Base-by-base conservation (phyloP, 2,113 vertebrate genomes). In the Corydoras sp. region DNA sequence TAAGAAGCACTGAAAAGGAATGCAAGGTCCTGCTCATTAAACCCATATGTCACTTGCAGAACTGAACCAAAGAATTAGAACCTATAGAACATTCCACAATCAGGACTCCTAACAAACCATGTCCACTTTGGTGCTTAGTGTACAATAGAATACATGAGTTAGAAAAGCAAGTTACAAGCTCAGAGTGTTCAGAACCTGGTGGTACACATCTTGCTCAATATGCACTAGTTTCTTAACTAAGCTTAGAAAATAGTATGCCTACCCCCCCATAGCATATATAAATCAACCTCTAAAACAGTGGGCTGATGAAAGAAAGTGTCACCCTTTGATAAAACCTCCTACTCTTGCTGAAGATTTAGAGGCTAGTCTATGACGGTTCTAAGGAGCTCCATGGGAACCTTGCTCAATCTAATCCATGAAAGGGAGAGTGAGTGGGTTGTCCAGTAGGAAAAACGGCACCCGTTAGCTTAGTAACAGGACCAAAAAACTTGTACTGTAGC, bases 241-340 rank as follows among this genome's bases (percentile, higher is more conserved):
- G 64, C 32, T 63, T 77, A 69, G 69, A 80, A 66, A 76, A 51
- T 61, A 62, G 15, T 50, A 35, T 7, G n/a, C 31, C 58, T 10
- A 43, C 67, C 66, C 69, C 76, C 71, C 82, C 72, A 85, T 78
- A 76, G 75, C 56, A 58, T 32, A 51, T 69, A 71, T 88, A 87
- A 88, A 87, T 89, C 88, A 86, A 79, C 68, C 68, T 72, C 72
- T 15, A 73, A 61, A 82, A 86, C 81, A 82, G 82, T 71, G 71
- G 13, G 62, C 5, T 58, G 55, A 65, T 88, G 84, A 89, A 89
- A 86, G 86, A 82, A 86, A 79, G 56, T 86, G 86, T 88, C 85
- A 81, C 80, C 72, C 78, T 71, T 79, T 83, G 81, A 87, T 86
- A 86, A 82, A 79, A 82, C 60, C 78, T 79, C 71, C 62, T 62